phyloP scores from a whole-genome alignment of 2,113 vertebrate genomes.

The Hepsetus odoe region DNA sequence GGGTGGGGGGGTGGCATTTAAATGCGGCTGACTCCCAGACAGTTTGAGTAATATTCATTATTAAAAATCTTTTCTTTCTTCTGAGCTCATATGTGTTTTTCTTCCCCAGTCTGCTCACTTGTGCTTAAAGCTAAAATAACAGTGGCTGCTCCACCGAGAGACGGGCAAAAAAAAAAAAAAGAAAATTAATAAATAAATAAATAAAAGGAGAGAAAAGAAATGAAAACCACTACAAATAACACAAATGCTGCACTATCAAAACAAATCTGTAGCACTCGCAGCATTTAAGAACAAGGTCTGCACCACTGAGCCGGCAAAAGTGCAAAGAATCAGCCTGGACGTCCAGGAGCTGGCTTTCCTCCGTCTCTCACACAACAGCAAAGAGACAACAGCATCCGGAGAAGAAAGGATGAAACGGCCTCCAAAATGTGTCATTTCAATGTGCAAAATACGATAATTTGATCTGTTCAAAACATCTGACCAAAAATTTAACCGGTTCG shows the following conservation, averaged over 20 bases:
- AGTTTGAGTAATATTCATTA: slow-evolving; percentile 66
- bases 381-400: no score
- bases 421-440: no score
- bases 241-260: slow-evolving; percentile 70
- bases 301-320: slow-evolving; percentile 53
- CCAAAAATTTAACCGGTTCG: no score
- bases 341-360: not conserved
- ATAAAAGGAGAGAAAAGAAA: slow-evolving; percentile 44
- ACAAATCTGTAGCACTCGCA: slow-evolving; percentile 65
- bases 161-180: not conserved
- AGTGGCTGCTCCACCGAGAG: slow-evolving; percentile 61
- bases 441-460: no score
- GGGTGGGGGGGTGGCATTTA: no score
- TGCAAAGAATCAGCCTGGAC: not conserved
- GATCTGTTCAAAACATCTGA: no score
- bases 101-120: slow-evolving; percentile 40
- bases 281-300: slow-evolving; percentile 9
- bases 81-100: slow-evolving; percentile 34
- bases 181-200: no score
- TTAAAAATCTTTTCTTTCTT: slow-evolving; percentile 60
- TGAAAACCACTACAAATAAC: slow-evolving; percentile 67
- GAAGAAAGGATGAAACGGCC: no score
- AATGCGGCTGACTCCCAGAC: slow-evolving; percentile 48
- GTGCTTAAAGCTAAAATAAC: slow-evolving; percentile 50
- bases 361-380: no score